Evolutionary conservation across 2,797 vertebrate species (phyloP).

Genomic region (Cossypha niveicapilla): DNA sequence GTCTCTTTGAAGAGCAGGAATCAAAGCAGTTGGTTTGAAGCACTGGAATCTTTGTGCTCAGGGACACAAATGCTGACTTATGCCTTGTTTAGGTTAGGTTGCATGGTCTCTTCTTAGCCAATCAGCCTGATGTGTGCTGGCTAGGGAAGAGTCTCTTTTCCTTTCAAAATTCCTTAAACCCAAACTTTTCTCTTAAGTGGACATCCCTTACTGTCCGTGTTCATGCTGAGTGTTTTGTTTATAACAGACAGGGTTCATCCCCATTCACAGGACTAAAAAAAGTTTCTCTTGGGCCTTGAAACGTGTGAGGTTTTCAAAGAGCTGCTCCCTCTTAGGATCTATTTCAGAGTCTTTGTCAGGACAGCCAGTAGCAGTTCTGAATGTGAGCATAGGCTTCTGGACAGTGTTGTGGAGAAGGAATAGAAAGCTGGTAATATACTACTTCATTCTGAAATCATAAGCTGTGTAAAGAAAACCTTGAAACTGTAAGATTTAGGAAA

Average conservation of each 20-base stretch:
- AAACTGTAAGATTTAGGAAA: background rate
- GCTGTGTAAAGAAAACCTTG: background rate
- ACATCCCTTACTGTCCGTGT: fast-evolving
- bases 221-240: background rate
- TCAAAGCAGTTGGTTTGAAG: background rate
- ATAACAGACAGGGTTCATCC: fast-evolving
- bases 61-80: background rate
- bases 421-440: background rate
- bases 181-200: background rate
- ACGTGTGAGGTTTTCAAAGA: background rate
- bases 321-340: background rate
- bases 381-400: background rate
- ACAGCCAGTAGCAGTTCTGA: background rate
- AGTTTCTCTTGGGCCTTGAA: background rate
- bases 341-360: background rate
- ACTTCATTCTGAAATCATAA: background rate
- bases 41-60: background rate
- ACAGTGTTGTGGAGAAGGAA: background rate
- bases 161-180: background rate
- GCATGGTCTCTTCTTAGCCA: background rate
- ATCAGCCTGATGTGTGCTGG: background rate
- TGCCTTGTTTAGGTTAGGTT: background rate
- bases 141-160: background rate
- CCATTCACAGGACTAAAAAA: background rate
- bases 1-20: background rate